Evolutionary conservation across 1,140 invertebrate species (phyloP).

Genomic region (Pseudomyrmex sp.): DNA sequence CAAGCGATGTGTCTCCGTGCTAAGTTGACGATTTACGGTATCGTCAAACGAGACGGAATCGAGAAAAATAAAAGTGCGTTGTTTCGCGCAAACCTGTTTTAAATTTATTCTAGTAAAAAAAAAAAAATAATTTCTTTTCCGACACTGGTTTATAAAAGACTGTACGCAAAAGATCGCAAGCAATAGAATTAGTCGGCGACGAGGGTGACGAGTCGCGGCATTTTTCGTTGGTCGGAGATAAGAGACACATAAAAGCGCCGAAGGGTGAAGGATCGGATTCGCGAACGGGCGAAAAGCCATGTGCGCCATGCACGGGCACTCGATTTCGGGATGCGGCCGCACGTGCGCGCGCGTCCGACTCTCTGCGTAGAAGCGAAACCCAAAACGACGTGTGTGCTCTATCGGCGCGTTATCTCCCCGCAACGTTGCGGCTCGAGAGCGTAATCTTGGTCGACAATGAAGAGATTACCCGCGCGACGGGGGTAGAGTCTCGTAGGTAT

Average conservation of each 20-base stretch:
- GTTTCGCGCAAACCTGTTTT: too few species aligned
- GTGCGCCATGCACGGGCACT: constrained; percentile 78
- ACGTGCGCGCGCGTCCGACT: constrained; percentile 64
- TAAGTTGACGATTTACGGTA: neutral
- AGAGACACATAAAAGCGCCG: constrained; percentile 30
- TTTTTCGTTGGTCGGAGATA: constrained; percentile 40
- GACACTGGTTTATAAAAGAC: neutral
- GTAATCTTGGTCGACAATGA: constrained; percentile 60
- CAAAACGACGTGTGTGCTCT: constrained; percentile 81
- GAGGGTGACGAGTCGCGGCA: neutral
- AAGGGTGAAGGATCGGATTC: constrained; percentile 24
- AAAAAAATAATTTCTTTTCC: neutral
- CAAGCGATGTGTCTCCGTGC: neutral
- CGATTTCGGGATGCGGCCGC: constrained; percentile 72
- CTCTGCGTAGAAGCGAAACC: constrained; percentile 70
- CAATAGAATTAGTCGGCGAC: constrained; percentile 6
- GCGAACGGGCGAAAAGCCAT: constrained; percentile 69
- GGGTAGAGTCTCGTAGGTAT: constrained; percentile 1
- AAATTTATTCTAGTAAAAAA: neutral
- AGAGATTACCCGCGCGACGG: constrained; percentile 20
- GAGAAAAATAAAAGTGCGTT: neutral
- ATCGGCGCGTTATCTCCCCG: constrained; percentile 77
- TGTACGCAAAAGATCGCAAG: neutral
- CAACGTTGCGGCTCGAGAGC: constrained; percentile 37
- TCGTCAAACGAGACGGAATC: neutral